Percentiles rank a stretch among this genome's conserved stretches.
These are phyloP conservation scores for Gadus macrocephalus DNA, from an alignment of 2,113 vertebrate species.

Conservation along the genomic window DNA sequence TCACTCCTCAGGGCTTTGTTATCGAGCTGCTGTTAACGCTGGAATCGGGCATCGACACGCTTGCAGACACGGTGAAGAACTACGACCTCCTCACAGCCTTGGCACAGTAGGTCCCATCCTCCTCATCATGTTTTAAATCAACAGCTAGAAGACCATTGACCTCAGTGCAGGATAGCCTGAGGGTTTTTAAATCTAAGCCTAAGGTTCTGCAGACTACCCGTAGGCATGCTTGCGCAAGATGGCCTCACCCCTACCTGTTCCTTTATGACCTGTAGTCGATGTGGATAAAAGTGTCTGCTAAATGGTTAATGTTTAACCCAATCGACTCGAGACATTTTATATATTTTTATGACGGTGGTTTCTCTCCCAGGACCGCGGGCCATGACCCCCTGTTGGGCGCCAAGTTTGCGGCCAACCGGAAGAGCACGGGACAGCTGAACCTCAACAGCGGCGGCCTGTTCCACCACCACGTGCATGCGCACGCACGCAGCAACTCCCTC, in stretches of 20 bases:
- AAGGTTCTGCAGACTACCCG: no score
- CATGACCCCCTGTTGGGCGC: slow-evolving; percentile 85
- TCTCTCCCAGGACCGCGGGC: slow-evolving; percentile 74
- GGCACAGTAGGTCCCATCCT: slow-evolving; percentile 83
- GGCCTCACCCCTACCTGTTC: no score
- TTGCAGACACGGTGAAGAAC: slow-evolving; percentile 94
- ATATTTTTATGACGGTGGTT: not conserved
- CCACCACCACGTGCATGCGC: slow-evolving; percentile 76
- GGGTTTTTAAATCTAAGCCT: no score
- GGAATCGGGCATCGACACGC: slow-evolving; percentile 93
- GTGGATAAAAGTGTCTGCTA: no score
- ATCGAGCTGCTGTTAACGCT: slow-evolving; percentile 96
- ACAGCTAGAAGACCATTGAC: no score
- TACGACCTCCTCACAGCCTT: slow-evolving; percentile 93
- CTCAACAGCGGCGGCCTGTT: slow-evolving; percentile 79
- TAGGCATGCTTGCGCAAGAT: no score
- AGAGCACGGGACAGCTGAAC: slow-evolving; percentile 97
- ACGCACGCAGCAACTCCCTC: slow-evolving; percentile 87
- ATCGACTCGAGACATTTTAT: no score
- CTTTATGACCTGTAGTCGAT: no score
- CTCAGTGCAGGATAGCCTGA: no score
- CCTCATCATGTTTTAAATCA: not conserved
- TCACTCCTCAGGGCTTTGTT: slow-evolving; percentile 87
- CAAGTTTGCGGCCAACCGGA: slow-evolving; percentile 93
- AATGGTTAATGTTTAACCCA: no score